Evolutionary conservation across 30 jellyfish, hydroid and myxozoan genomes (phyloP).

Genomic region (Chironex yamaguchii): DNA sequence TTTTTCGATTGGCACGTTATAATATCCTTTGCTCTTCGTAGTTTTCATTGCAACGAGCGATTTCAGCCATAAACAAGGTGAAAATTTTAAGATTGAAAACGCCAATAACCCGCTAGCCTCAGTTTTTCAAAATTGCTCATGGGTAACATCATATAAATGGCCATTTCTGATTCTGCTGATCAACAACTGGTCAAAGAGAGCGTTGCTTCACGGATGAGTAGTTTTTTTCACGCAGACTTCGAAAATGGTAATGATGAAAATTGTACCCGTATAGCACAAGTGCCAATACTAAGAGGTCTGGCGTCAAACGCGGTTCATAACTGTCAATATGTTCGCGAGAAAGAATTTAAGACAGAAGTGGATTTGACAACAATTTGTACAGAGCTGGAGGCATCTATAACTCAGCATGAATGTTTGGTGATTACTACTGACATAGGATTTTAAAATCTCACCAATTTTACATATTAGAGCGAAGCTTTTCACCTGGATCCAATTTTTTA

Average conservation of each 20-base stretch:
- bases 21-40: neutral
- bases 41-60: neutral
- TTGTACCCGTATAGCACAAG: neutral
- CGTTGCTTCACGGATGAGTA: neutral
- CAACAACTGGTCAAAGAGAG: neutral
- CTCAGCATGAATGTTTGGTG: too few species aligned
- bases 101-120: too few species aligned
- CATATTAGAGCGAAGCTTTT: neutral
- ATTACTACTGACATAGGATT: too few species aligned
- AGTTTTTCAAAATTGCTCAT: neutral
- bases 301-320: too few species aligned
- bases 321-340: too few species aligned
- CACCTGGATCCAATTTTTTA: neutral
- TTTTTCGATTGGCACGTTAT: constrained; percentile 43
- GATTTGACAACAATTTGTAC: too few species aligned
- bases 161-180: neutral
- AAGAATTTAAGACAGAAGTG: too few species aligned
- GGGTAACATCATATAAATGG: neutral
- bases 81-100: neutral
- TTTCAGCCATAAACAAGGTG: neutral
- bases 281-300: too few species aligned
- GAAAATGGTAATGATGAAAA: neutral
- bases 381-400: too few species aligned
- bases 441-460: neutral
- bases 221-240: neutral